These are phyloP conservation scores for Anthonomus grandis DNA, from an alignment of 1,140 invertebrate species.

Conservation along the genomic window DNA sequence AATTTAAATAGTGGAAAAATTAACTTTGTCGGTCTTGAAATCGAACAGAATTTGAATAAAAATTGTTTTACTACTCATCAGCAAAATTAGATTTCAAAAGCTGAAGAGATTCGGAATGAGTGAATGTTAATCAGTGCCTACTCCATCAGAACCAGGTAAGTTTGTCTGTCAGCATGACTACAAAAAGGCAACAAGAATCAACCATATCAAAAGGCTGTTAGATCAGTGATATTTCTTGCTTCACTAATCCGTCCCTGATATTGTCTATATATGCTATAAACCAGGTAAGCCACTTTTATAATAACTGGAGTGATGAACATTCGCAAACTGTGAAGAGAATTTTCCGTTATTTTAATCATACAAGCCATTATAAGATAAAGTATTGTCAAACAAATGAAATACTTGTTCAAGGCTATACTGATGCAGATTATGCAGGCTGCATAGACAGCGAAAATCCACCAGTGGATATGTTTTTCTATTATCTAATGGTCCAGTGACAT, in stretches of 20 bases:
- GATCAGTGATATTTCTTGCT: constrained; percentile 46
- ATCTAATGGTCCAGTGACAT: constrained; percentile 35
- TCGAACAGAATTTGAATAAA: neutral
- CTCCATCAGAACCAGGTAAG: neutral
- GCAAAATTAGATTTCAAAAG: constrained; percentile 9
- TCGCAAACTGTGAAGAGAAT: constrained; percentile 46
- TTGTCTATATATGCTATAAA: constrained; percentile 45
- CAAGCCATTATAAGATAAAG: constrained; percentile 22
- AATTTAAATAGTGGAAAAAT: neutral
- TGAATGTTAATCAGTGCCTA: constrained; percentile 3
- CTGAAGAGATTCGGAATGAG: constrained; percentile 12
- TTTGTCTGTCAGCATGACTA: neutral
- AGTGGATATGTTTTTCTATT: constrained; percentile 43
- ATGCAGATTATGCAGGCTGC: constrained; percentile 36
- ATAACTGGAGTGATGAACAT: constrained; percentile 30
- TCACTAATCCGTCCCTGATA: constrained; percentile 46
- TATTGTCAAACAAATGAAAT: constrained; percentile 1
- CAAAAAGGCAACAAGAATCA: neutral
- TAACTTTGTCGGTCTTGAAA: neutral
- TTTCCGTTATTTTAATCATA: constrained; percentile 46
- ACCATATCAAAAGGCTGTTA: constrained; percentile 40
- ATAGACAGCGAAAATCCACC: constrained; percentile 38
- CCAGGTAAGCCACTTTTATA: constrained; percentile 37
- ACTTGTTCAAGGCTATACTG: constrained; percentile 3
- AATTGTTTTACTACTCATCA: constrained; percentile 8